Conservation (phyloP, 1,140 invertebrate species). For the Ceratosolen solmsi region DNA sequence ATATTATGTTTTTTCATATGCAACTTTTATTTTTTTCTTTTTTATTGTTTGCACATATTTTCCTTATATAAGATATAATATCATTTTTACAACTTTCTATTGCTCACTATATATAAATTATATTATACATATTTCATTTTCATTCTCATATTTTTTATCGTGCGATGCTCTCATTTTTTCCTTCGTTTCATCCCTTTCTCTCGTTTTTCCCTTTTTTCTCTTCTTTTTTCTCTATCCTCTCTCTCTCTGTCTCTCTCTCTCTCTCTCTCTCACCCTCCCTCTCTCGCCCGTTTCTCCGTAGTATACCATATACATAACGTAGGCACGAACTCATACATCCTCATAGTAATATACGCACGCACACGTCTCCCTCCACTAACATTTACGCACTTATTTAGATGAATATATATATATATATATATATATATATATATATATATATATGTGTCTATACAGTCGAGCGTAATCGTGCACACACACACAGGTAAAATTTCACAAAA, state of each 20-base stretch:
- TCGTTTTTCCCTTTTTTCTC: not conserved
- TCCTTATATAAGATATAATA: not conserved
- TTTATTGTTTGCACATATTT: not conserved
- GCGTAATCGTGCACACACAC: constrained; percentile 7
- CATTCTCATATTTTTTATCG: not conserved
- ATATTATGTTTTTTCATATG: not conserved
- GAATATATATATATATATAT: no score
- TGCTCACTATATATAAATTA: constrained; percentile 42
- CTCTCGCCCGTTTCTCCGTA: not conserved
- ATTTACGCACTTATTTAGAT: no score
- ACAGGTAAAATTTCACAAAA: constrained; percentile 5
- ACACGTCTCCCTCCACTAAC: no score
- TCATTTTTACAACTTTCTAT: constrained; percentile 42
- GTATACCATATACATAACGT: not conserved
- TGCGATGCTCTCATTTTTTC: constrained; percentile 51
- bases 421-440: no score
- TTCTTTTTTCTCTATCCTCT: not conserved
- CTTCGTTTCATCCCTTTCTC: constrained; percentile 30
- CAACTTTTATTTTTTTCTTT: not conserved
- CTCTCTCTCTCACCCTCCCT: not conserved
- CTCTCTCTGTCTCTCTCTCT: not conserved
- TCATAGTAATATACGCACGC: not conserved
- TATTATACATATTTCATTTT: constrained; percentile 21
- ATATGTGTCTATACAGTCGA: no score
- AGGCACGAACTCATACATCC: constrained; percentile 11